Percentiles rank a stretch among this genome's conserved stretches.
Conservation (phyloP, 2,113 vertebrate genomes). For the Sigmodon hispidus region DNA sequence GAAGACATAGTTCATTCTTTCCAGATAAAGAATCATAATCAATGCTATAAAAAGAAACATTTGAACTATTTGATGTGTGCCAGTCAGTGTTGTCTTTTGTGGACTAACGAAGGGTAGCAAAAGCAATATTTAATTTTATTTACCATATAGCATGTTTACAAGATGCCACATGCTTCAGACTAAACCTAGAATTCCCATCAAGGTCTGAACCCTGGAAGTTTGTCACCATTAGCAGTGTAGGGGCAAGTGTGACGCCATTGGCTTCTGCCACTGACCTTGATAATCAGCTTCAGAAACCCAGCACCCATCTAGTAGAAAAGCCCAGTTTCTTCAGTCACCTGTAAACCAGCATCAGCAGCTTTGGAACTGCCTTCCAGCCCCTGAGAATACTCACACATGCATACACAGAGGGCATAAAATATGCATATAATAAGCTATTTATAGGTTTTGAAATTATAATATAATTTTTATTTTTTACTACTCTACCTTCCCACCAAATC, state of each 20-base stretch:
- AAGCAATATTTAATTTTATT: background rate
- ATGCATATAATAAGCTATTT: background rate
- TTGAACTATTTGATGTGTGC: background rate
- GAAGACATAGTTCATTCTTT: background rate
- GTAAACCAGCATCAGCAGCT: too few species aligned
- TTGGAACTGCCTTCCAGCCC: background rate
- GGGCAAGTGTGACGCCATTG: background rate
- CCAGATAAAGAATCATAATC: background rate
- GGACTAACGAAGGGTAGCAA: background rate
- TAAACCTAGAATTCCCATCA: background rate
- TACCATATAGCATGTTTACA: background rate
- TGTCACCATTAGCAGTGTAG: background rate
- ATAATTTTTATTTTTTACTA: background rate
- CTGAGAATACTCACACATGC: background rate
- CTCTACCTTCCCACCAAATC: background rate
- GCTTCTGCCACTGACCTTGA: background rate
- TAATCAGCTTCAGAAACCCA: background rate
- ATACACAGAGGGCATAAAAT: too few species aligned
- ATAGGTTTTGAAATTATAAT: background rate
- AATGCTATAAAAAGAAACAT: slow-evolving; percentile 4
- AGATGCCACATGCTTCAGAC: background rate
- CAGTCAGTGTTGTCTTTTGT: background rate
- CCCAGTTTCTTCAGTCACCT: too few species aligned
- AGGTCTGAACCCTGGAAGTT: background rate
- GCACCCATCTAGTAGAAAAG: background rate